Percentiles rank a stretch among this genome's conserved stretches.
These are phyloP conservation scores for Nysson spinosus DNA, from an alignment of 2,888 invertebrate genomes.

Conservation along the genomic window DNA sequence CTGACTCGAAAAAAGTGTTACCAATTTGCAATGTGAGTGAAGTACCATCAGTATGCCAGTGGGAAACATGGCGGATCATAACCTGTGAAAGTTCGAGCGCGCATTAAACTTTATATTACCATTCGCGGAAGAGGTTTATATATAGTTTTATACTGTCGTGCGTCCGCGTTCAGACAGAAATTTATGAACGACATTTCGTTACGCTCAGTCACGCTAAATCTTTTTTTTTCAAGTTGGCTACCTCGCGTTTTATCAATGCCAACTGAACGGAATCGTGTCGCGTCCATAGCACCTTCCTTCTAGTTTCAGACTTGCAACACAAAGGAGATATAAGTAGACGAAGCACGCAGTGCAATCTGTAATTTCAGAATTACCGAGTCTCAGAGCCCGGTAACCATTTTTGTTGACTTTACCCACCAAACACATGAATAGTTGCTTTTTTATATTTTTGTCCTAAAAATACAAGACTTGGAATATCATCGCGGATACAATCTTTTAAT, in stretches of 20 bases:
- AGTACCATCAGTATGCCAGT: not conserved
- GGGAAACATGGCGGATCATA: conserved; percentile 42
- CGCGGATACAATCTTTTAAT: too few relatives aligned
- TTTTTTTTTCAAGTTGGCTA: conserved; percentile 9
- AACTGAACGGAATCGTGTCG: not conserved
- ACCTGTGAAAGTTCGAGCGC: conserved; percentile 43
- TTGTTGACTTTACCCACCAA: too few relatives aligned
- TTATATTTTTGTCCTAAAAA: too few relatives aligned
- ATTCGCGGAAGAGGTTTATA: conserved; percentile 36
- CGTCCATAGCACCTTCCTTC: not conserved
- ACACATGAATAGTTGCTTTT: too few relatives aligned
- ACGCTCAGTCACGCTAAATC: conserved; percentile 27
- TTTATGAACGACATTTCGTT: conserved; percentile 50
- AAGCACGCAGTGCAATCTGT: too few relatives aligned
- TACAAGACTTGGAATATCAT: too few relatives aligned
- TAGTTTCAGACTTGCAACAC: too few relatives aligned
- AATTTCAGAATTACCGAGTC: too few relatives aligned
- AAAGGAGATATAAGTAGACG: too few relatives aligned
- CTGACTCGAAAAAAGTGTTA: conserved; percentile 29
- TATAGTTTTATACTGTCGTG: conserved; percentile 46
- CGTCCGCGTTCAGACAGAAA: conserved; percentile 33
- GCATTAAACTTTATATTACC: conserved; percentile 51
- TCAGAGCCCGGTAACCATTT: too few relatives aligned
- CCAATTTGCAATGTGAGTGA: conserved; percentile 44
- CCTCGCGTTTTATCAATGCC: conserved; percentile 2